Conservation (phyloP, 1,140 invertebrate species). For the Aleiodes sp. region DNA sequence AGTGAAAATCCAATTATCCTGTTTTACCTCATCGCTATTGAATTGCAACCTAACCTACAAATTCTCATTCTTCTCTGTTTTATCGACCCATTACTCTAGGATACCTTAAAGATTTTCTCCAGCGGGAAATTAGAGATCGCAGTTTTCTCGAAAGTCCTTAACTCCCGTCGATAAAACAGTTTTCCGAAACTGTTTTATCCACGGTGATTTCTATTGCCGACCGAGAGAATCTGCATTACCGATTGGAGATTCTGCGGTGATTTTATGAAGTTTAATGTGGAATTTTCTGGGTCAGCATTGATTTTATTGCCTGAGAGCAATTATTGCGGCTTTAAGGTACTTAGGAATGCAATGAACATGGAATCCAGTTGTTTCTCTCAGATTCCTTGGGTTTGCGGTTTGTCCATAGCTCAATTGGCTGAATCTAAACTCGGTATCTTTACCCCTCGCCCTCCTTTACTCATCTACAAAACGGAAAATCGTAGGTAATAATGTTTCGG, state of each 20-base stretch:
- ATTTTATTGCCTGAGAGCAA: background rate
- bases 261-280: background rate
- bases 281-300: background rate
- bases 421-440: background rate
- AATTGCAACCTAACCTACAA: too few species aligned
- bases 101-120: too few species aligned
- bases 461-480: background rate
- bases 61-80: too few species aligned
- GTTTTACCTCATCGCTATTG: too few species aligned
- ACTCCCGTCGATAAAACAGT: background rate
- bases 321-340: background rate
- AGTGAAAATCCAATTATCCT: too few species aligned
- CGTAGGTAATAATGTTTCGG: background rate
- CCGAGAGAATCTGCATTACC: background rate
- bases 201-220: background rate
- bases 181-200: background rate
- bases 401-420: background rate
- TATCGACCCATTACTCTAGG: too few species aligned
- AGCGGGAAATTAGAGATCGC: background rate
- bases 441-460: background rate
- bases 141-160: background rate
- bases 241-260: background rate
- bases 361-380: constrained; percentile 1
- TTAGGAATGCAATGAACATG: background rate
- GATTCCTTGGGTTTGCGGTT: constrained; percentile 17